Percentiles rank a stretch among this genome's conserved stretches.
Evolutionary conservation across 2,113 vertebrate genomes (phyloP).

Genomic region (Phylloscopus trochiloides): DNA sequence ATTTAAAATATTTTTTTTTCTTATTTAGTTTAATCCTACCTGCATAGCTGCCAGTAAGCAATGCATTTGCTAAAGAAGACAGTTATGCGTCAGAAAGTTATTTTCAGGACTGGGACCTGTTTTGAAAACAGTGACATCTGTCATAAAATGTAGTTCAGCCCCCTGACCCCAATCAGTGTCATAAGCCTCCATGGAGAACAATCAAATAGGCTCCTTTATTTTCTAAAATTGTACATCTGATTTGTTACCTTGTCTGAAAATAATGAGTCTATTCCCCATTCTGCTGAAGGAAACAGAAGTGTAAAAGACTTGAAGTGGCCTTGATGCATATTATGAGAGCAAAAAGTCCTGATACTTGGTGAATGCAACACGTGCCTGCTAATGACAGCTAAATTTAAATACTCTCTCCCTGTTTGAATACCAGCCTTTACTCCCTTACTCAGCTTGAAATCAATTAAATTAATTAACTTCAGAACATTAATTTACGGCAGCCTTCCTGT

Average conservation of each 20-base stretch:
- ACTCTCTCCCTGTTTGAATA: neutral
- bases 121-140: neutral
- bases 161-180: neutral
- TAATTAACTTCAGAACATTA: conserved; percentile 35
- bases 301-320: neutral
- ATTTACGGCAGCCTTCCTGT: neutral
- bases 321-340: neutral
- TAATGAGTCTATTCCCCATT: neutral
- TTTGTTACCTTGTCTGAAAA: neutral
- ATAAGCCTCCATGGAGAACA: neutral
- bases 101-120: neutral
- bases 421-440: neutral
- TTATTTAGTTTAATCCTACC: neutral
- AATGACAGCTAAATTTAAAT: neutral
- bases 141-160: neutral
- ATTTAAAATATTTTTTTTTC: neutral
- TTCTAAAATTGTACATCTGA: neutral
- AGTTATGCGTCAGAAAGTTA: neutral
- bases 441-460: conserved; percentile 41
- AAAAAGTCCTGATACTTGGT: neutral
- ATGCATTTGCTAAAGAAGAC: neutral
- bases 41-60: neutral
- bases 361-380: neutral
- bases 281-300: neutral
- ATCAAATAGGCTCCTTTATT: neutral